Percentiles rank a stretch among this genome's conserved stretches.
Evolutionary conservation across 1,140 invertebrate genomes (phyloP).

Genomic region (Hirudo medicinalis): DNA sequence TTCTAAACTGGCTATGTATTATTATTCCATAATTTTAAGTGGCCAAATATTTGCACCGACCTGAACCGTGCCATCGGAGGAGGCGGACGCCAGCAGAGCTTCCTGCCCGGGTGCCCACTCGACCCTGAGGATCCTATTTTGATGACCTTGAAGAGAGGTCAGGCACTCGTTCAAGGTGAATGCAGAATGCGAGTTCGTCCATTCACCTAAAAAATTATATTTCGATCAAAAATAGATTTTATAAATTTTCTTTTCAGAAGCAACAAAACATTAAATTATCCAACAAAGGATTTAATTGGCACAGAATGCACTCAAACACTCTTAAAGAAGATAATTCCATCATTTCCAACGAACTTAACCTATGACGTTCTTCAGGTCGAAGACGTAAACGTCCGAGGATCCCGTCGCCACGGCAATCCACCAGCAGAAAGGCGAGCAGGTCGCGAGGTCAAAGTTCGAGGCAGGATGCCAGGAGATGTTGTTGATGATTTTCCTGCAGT

Average conservation of each 20-base stretch:
- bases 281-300: too few species aligned
- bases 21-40: too few species aligned
- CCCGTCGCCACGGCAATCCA: background rate
- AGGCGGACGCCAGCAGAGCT: background rate
- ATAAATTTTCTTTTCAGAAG: too few species aligned
- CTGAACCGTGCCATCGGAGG: background rate
- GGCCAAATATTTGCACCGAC: background rate
- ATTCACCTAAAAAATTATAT: too few species aligned
- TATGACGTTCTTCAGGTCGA: conserved; percentile 5
- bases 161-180: too few species aligned
- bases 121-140: background rate
- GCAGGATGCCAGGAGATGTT: conserved; percentile 1
- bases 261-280: too few species aligned
- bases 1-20: too few species aligned
- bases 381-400: background rate
- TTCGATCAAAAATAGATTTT: too few species aligned
- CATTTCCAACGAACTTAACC: background rate
- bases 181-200: too few species aligned
- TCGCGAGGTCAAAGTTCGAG: background rate
- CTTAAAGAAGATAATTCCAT: background rate
- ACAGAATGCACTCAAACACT: background rate
- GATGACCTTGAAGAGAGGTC: background rate
- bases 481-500: background rate
- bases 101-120: background rate
- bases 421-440: background rate